Base-by-base conservation (phyloP, 2,113 vertebrate species). In the Hyperopisus bebe region DNA sequence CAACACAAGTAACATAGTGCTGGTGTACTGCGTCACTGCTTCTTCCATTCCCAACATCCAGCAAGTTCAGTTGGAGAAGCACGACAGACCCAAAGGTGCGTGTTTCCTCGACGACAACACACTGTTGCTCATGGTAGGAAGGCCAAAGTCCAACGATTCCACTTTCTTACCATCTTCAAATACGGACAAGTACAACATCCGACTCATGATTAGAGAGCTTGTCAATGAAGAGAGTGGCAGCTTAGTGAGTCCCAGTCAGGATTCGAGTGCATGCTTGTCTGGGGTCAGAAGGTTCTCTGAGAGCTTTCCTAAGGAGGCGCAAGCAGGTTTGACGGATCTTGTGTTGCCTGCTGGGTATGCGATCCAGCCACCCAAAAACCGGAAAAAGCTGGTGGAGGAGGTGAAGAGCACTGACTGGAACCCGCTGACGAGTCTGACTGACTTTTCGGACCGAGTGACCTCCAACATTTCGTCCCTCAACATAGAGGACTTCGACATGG, bases 81-180 rank as follows among this genome's bases (percentile, higher is more conserved):
- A 94, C 0, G 98, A 99, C 91, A 96, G 97, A 70, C 98, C 98
- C 1, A 99, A 99, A 93, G 98, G 98, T 0, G 88, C 99, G 1
- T 98, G 97, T 91, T 99, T 99, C 92, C 94, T 99, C 91, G 97
- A 93, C 27, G 96, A 97, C 83, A 97, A 96, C 92, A 94, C 96
- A 88, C 94, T 99, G 91, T 89, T 99, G 74, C 92, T 99, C 91
- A 95, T 98, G 93, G 96, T 99, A 70, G 98, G 98, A 90, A 96
- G 88, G 89, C 98, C 97, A 90, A 98, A 97, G 93, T 94, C 96
- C 87, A 95, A 44, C 2, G 98, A 99, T 47, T 95, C 95, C 0
- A 94, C 96, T 1, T 99, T 99, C 93, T 97, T 98, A 90, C 97
- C 98, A 0, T 97, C 98, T 17, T 98, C 98, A 1, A 97, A 96